A percentile compares a stretch with the other conserved stretches of the same genome.
Conservation (phyloP, 2,113 vertebrate species). For the Alethe diademata region DNA sequence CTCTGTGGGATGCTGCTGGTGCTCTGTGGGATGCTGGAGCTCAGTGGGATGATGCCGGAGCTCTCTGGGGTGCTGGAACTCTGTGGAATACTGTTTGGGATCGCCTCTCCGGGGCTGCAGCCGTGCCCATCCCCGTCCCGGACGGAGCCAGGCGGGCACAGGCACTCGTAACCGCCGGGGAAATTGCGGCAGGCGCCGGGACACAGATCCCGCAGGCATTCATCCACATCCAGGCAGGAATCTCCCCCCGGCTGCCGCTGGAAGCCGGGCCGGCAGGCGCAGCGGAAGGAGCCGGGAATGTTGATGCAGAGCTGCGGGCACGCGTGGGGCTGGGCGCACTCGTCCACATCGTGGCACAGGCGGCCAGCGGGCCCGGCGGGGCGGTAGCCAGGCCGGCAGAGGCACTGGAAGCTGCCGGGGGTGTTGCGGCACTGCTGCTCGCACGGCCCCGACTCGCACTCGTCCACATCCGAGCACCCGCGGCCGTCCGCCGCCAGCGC, state of each 20-base stretch:
- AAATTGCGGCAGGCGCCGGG: constrained; percentile 67
- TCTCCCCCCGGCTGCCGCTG: not conserved
- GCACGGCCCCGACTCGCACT: constrained; percentile 47
- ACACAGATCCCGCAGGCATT: constrained; percentile 56
- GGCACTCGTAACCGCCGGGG: constrained; percentile 62
- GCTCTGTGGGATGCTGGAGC: not conserved
- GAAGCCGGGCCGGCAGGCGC: constrained; percentile 72
- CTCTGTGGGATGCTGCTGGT: too few relatives aligned
- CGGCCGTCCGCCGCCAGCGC: not conserved
- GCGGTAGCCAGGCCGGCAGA: constrained; percentile 52
- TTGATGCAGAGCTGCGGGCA: constrained; percentile 76
- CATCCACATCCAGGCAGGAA: constrained; percentile 69
- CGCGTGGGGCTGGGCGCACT: not conserved
- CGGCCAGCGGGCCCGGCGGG: not conserved
- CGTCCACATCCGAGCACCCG: constrained; percentile 46
- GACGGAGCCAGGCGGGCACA: constrained; percentile 46
- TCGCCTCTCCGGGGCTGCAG: not conserved
- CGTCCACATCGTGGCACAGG: constrained; percentile 64
- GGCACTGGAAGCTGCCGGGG: constrained; percentile 42
- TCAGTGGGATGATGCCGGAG: not conserved
- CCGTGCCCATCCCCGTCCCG: not conserved
- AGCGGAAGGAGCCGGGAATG: constrained; percentile 62
- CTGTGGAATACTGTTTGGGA: accelerated
- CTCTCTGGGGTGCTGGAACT: not conserved
- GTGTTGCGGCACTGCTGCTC: constrained; percentile 40